Base-by-base conservation (phyloP, 92 coral and sea anemone genomes). In the Palythoa heliodiscus region DNA sequence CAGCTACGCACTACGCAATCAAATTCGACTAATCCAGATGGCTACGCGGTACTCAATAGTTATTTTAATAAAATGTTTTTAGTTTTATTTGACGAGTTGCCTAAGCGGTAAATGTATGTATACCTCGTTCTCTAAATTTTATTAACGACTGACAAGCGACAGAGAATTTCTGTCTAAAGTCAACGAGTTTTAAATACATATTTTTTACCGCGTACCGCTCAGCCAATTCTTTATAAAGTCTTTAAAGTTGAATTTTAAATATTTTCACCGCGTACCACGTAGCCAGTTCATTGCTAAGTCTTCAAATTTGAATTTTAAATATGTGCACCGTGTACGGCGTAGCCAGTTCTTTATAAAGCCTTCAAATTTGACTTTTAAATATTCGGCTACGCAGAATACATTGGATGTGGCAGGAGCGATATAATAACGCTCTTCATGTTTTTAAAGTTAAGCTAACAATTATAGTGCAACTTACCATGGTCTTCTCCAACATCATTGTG, bases 321-420 rank as follows among this genome's bases (percentile, higher is more conserved):
- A 60, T 60, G 14, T 43, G 7, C n/a, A 43, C 48, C 7, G 48
- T 7, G 48, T 43, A 43, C 48, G 5, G 48, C 48, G 1, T 43
- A 43, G 48, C 48, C 5, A n/a, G n/a, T n/a, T n/a, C n/a, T n/a
- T n/a, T n/a, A n/a, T n/a, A n/a, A n/a, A n/a, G n/a, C n/a, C n/a
- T n/a, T n/a, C 58, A 9, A 53, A 53, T 53, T 9, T 9, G 12
- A 15, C 58, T 53, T 15, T 15, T 53, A 53, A n/a, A 83, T 22
- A 63, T 71, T 83, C 3, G 87, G 82, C 6, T 70, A 82, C 50
- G 24, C 66, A 43, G 43, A 5, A 12, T 85, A 82, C 88, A 85
- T 85, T 54, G 60, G 60, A 54, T 54, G 60, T 54, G 60, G 60
- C 12, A 54, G 60, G 60, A 54, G 60, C 60, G 60, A 61, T 43